Conservation (phyloP, 2,888 invertebrate species). For the Helicoverpa assulta region DNA sequence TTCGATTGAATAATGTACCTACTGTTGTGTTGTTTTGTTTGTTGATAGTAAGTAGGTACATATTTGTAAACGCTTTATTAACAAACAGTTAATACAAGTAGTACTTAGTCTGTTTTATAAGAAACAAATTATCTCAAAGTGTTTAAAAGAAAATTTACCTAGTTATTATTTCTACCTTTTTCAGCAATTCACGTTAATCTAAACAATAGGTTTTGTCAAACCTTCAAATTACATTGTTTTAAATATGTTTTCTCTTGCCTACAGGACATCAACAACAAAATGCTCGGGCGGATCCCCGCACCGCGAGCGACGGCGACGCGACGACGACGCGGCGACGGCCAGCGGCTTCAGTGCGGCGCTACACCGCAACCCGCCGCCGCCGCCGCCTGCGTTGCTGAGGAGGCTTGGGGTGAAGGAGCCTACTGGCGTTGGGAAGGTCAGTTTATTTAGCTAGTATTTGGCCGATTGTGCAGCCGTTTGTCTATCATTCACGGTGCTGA, state of each 20-base stretch:
- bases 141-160: no score
- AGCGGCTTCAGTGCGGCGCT: slow-evolving; percentile 93
- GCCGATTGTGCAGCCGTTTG: no score
- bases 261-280: slow-evolving; percentile 90
- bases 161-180: no score
- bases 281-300: slow-evolving; percentile 91
- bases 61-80: no score
- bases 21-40: slow-evolving; percentile 20
- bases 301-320: slow-evolving; percentile 90
- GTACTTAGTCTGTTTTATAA: no score
- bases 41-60: neutral
- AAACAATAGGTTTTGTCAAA: no score
- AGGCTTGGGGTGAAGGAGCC: slow-evolving; percentile 94
- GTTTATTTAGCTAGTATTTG: slow-evolving; percentile 53
- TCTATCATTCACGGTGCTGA: no score
- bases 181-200: no score
- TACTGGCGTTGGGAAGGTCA: slow-evolving; percentile 95
- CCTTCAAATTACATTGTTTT: neutral
- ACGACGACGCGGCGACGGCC: slow-evolving; percentile 86
- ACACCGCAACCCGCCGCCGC: slow-evolving; percentile 93
- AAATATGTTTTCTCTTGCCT: slow-evolving; percentile 47
- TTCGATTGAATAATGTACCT: slow-evolving; percentile 43
- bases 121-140: no score
- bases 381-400: slow-evolving; percentile 94
- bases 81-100: no score